These are phyloP conservation scores for Aix galericulata DNA, from an alignment of 2,113 vertebrate species.

Conservation along the genomic window DNA sequence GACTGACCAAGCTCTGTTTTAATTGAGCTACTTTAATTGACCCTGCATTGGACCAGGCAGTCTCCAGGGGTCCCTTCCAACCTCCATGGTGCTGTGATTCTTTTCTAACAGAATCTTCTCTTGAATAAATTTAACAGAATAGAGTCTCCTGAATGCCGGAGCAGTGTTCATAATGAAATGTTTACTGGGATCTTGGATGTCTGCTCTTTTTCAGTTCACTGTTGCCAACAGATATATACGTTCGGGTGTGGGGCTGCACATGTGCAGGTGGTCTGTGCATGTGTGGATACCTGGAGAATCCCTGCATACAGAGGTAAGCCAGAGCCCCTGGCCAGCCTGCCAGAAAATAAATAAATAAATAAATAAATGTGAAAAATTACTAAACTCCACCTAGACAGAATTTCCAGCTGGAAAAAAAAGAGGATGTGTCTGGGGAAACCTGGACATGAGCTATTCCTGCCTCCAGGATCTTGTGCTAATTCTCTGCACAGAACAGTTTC, in stretches of 20 bases:
- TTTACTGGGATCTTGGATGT: background rate
- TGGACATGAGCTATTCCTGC: background rate
- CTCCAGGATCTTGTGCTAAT: background rate
- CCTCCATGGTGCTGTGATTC: background rate
- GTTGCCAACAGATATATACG: background rate
- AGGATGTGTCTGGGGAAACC: conserved; percentile 18
- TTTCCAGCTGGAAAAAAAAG: conserved; percentile 47
- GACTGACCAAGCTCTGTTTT: background rate
- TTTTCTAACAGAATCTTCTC: background rate
- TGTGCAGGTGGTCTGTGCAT: background rate
- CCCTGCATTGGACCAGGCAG: background rate
- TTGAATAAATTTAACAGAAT: background rate
- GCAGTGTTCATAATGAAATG: background rate
- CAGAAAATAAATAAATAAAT: background rate
- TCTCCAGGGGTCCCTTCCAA: background rate
- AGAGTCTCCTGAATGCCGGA: background rate
- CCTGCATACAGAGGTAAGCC: background rate
- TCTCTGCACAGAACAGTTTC: background rate
- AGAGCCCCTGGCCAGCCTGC: background rate
- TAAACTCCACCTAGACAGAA: conserved; percentile 43
- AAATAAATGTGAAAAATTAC: background rate
- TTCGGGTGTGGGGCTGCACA: background rate
- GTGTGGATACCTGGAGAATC: background rate
- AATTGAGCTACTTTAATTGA: background rate
- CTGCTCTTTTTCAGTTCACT: background rate